Base-by-base conservation (phyloP, 1,140 invertebrate genomes). In the Achatina immaculata region DNA sequence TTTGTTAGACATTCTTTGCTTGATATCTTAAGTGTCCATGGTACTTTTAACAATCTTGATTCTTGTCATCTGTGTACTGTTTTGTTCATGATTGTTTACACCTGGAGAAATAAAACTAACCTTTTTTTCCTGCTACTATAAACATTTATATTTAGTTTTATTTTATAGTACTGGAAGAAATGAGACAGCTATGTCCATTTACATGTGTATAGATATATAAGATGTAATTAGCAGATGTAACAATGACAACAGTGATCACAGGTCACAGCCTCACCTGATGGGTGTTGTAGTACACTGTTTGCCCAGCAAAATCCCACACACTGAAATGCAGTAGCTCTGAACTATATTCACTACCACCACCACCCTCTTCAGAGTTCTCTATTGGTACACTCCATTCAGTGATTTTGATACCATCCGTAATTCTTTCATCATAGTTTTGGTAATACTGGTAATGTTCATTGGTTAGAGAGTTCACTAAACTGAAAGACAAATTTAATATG, bases 251-350 rank as follows among this genome's bases (percentile, higher is more conserved):
- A 7, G 21, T 24, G 4, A 42, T 42, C 38, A 14, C 9, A 68
- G 19, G 4, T 71, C 76, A 40, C 73, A 90, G 89, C 87, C 76
- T 62, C 73, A 90, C 90, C 87, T 91, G 90, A 83, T 91, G 90
- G 36, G 90, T 91, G 83, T 91, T 91, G 81, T 91, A 91, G 82
- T 91, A 91, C 7, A 91, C 89, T n/a, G 87, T 89, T 79, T 91
- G 90, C 21, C 90, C 90, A 82, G 90, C 90, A 86, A 91, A 91
- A 82, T 91, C 90, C 90, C 90, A 90, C 36, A 89, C 85, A 82
- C 88, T 88, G 85, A 85, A 91, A 6, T 82, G 85, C 43, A 90
- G 81, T 0, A 83, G 82, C 31, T 84, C 66, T 11, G 66, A 55
- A 40, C 55, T 72, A n/a, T n/a, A n/a, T 21, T 81, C 78, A 16